Base-by-base conservation (phyloP, 1,140 invertebrate genomes). In the Epicauta chinensis region DNA sequence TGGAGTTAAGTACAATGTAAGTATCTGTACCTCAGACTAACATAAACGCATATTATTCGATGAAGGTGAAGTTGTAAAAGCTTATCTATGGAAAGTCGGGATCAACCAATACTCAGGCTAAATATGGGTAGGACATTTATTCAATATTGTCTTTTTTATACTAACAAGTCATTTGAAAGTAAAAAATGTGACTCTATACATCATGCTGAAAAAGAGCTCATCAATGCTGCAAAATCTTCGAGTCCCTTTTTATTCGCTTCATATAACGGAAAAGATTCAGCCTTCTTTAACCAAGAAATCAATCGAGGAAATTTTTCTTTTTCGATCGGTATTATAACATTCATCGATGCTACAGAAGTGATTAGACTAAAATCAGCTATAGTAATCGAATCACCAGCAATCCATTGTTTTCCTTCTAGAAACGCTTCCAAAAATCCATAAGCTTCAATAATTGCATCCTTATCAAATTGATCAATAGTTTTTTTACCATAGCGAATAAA, bases 301-400 rank as follows among this genome's bases (percentile, higher is more conserved):
- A 34, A 1, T 11, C 12, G 10, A 9, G 10, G 10, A 34, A 7
- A 34, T 34, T 34, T 11, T 34, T 11, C 11, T 11, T 34, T 12
- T n/a, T 7, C 10, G 6, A 34, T 34, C 11, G 6, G 9, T 12
- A 34, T 10, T 9, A 34, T 3, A 34, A n/a, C 3, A 34, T 34
- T 34, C 10, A 34, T n/a, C 12, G 5, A 11, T 34, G 2, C 12
- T 62, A 16, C 59, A 12, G 61, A 62, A 4, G 60, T 51, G 5
- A 62, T 56, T 6, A 74, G 61, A 23, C 64, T 59, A 36, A 71
- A 67, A 55, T 75, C 78, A 14, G 77, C 79, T 29, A 80, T 69
- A 2, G 77, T 78, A 4, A 79, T 45, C 23, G 65, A 50, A 12
- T 72, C 62, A 7, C 72, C 71, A 9, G 69, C 70, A 6, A 64